These are phyloP conservation scores for Brenthis daphne DNA, from an alignment of 2,888 invertebrate species.

Conservation along the genomic window DNA sequence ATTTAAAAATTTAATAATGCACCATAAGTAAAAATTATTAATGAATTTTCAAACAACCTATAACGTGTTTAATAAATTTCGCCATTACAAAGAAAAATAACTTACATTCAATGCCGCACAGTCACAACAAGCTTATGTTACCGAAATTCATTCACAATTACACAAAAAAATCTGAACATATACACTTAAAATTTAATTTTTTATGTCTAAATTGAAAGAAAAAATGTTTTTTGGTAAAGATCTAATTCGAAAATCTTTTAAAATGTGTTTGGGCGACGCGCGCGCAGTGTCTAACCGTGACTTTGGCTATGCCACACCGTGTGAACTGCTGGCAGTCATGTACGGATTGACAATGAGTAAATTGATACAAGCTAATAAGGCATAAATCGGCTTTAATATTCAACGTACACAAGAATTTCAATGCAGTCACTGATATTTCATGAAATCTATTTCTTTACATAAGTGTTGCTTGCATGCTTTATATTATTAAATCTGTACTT, in stretches of 20 bases:
- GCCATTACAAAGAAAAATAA: neutral
- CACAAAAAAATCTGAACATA: neutral
- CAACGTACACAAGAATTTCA: no score
- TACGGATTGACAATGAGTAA: constrained; percentile 7
- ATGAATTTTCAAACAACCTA: no score
- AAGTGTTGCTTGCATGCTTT: no score
- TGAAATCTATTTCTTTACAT: no score
- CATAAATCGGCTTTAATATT: neutral
- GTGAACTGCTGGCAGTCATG: constrained; percentile 14
- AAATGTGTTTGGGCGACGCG: neutral
- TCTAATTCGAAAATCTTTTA: neutral
- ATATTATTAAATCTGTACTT: no score
- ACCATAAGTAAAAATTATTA: no score
- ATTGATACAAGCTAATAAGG: constrained; percentile 1
- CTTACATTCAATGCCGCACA: neutral
- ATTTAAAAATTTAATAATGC: no score
- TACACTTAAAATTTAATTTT: neutral
- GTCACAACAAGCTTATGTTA: constrained; percentile 3
- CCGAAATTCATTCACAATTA: constrained; percentile 15
- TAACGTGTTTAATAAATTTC: no score
- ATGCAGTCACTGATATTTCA: no score
- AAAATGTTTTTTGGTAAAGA: neutral
- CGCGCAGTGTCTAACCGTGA: constrained; percentile 11
- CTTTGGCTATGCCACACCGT: neutral
- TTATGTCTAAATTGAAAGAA: neutral